Base-by-base conservation (phyloP, 2,888 invertebrate genomes). In the Cephus runcator region DNA sequence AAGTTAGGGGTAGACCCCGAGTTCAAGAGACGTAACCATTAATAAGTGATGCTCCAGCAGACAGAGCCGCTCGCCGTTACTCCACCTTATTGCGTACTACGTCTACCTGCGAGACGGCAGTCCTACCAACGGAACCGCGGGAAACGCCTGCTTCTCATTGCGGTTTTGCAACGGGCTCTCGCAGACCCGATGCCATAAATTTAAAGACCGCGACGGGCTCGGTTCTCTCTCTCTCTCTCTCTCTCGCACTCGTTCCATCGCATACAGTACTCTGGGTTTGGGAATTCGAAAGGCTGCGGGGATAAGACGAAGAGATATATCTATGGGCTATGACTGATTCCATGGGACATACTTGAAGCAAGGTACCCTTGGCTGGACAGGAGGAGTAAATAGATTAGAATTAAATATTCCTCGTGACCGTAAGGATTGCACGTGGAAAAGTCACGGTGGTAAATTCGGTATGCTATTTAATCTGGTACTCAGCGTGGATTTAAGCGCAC, bases 21-120 rank as follows among this genome's bases (percentile, higher is more conserved):
- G 56, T 2, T 56, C 31, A 76, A 76, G 78, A 75, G 77, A 78
- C 76, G 73, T 74, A 75, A 73, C 73, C 78, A 78, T 80, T 73
- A 68, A 82, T 82, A 82, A 82, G 79, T 77, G 79, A 80, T 77
- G 80, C 78, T 79, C 78, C 77, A 74, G 80, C 80, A 82, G 80
- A 77, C 78, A 78, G 75, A 78, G 80, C 75, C 35, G 69, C 34
- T 75, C n/a, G 77, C 75, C 75, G 75, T 75, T 71, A 75, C 34
- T 78, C 75, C 71, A 68, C 71, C 75, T 78, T 75, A 69, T 75
- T 75, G 77, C 69, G 69, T 77, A 77, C 77, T 77, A 75, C 69
- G 36, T 77, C 76, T 76, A 76, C 76, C 75, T 71, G 34, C 30
- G 76, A 76, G 71, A 15, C 75, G 40, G 74, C 75, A 33, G 69